These are phyloP conservation scores for Microdon myrmicae DNA, from an alignment of 2,888 invertebrate species.

Conservation along the genomic window DNA sequence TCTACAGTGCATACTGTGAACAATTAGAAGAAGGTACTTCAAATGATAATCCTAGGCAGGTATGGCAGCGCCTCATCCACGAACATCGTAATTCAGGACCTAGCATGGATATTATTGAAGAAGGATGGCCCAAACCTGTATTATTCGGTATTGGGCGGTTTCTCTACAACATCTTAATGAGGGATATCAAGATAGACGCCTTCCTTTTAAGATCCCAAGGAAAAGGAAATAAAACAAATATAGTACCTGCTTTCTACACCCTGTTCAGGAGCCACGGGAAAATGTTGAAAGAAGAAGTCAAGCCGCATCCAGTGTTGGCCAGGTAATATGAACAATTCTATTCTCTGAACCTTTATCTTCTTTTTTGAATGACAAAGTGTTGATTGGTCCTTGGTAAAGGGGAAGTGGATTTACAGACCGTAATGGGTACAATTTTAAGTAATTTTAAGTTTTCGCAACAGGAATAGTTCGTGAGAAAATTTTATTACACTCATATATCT, in stretches of 20 bases:
- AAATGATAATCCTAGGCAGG: constrained; percentile 73
- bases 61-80: constrained; percentile 77
- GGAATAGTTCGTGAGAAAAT: not conserved
- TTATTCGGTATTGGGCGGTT: constrained; percentile 80
- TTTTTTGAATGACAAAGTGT: not conserved
- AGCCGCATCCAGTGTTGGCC: constrained; percentile 84
- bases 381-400: not conserved
- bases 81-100: constrained; percentile 69
- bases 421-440: not conserved
- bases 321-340: constrained; percentile 58
- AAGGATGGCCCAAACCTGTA: constrained; percentile 75
- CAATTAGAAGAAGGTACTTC: constrained; percentile 70
- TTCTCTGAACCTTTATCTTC: not conserved
- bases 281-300: constrained; percentile 76
- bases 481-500: too few relatives aligned
- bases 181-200: constrained; percentile 84
- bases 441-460: not conserved
- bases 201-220: constrained; percentile 72
- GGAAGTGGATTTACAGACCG: not conserved
- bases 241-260: constrained; percentile 82
- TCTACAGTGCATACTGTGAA: constrained; percentile 74
- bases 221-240: constrained; percentile 69
- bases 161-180: constrained; percentile 85
- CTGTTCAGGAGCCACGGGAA: constrained; percentile 77
- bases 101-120: constrained; percentile 70